phyloP scores from a whole-genome alignment of 2,113 vertebrate genomes.

The Dunckerocampus dactyliophorus region DNA sequence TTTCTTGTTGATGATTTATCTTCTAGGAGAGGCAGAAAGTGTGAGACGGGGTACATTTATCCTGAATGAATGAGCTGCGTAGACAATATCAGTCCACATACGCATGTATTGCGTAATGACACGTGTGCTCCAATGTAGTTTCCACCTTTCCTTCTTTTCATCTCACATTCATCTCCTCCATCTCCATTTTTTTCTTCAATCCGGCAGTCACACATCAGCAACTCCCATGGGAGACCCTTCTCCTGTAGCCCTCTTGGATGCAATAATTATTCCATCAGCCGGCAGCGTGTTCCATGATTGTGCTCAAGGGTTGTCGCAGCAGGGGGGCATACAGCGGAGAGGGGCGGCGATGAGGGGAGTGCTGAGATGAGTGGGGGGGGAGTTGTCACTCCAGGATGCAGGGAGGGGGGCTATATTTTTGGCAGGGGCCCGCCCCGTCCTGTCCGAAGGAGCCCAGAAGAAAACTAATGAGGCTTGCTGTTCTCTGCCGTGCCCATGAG shows the following conservation, averaged over 20 bases:
- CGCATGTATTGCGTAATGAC: slow-evolving; percentile 20
- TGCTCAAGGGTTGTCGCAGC: slow-evolving; percentile 78
- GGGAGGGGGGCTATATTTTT: slow-evolving; percentile 38
- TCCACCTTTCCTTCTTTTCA: slow-evolving; percentile 39
- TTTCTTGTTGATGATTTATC: slow-evolving; percentile 34
- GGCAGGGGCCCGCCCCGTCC: slow-evolving; percentile 48
- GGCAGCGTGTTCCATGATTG: slow-evolving; percentile 81
- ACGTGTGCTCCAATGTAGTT: slow-evolving; percentile 35
- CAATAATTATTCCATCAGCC: slow-evolving; percentile 88
- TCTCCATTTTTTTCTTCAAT: slow-evolving; percentile 49
- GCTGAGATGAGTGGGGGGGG: slow-evolving; percentile 24
- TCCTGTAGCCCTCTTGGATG: slow-evolving; percentile 72
- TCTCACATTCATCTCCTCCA: slow-evolving; percentile 60
- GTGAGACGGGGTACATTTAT: slow-evolving; percentile 24
- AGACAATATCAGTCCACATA: slow-evolving; percentile 19
- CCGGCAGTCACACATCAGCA: slow-evolving; percentile 64
- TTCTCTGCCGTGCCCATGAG: slow-evolving; percentile 4
- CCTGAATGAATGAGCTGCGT: slow-evolving; percentile 42
- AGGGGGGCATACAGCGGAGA: slow-evolving; percentile 60
- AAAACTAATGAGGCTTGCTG: slow-evolving; percentile 66
- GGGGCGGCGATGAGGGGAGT: slow-evolving; percentile 30
- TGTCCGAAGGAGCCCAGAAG: slow-evolving; percentile 51
- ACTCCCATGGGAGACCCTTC: slow-evolving; percentile 68
- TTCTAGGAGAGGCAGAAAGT: slow-evolving; percentile 11
- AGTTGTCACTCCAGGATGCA: slow-evolving; percentile 70